A percentile compares a stretch with the other conserved stretches of the same genome.
phyloP scores from a whole-genome alignment of 2,113 vertebrate species.

The Erythrolamprus reginae region DNA sequence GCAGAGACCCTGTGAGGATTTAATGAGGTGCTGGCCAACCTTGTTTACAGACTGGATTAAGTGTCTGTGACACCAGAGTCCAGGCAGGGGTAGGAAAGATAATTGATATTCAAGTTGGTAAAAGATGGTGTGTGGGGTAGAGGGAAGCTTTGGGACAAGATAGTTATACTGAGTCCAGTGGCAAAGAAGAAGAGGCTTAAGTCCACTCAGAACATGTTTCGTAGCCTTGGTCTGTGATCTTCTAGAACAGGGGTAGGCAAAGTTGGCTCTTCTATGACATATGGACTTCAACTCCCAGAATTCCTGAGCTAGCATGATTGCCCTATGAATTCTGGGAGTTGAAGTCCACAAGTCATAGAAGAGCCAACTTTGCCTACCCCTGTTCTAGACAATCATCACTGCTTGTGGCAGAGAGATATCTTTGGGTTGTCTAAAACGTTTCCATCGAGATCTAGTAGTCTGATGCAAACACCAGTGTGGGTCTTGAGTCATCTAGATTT shows the following conservation, averaged over 20 bases:
- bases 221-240: neutral
- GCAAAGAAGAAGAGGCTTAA: neutral
- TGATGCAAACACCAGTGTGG: neutral
- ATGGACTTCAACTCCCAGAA: too few species aligned
- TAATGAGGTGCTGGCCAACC: constrained; percentile 62
- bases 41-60: constrained; percentile 47
- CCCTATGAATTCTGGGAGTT: too few species aligned
- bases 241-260: neutral
- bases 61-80: constrained; percentile 51
- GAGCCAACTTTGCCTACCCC: too few species aligned
- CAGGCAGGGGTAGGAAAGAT: neutral
- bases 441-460: neutral
- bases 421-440: neutral
- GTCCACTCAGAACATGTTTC: neutral
- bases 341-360: too few species aligned
- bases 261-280: too few species aligned
- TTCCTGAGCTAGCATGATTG: too few species aligned
- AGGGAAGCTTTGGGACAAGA: neutral
- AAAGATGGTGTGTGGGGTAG: neutral
- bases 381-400: too few species aligned
- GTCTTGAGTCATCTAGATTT: neutral
- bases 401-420: neutral
- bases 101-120: neutral
- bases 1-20: constrained; percentile 60
- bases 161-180: neutral